A percentile compares a stretch with the other conserved stretches of the same genome.
Evolutionary conservation across 2,888 invertebrate genomes (phyloP).

Genomic region (Tortricodes alternella): DNA sequence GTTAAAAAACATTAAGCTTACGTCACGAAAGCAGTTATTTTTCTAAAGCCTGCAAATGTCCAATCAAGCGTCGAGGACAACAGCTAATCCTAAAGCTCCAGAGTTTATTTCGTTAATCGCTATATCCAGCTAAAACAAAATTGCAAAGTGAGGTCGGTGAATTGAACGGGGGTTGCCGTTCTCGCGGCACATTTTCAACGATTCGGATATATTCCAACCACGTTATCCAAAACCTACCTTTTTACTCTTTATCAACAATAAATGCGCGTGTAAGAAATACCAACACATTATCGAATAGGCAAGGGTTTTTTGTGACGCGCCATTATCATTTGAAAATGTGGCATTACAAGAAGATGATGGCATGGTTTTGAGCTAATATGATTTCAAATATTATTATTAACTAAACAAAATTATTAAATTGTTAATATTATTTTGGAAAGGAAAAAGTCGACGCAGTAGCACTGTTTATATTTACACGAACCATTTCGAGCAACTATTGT

Average conservation of each 20-base stretch:
- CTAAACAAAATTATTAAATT: too few relatives aligned
- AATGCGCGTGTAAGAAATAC: too few relatives aligned
- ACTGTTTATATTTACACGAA: too few relatives aligned
- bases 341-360: not conserved
- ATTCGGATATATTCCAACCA: too few relatives aligned
- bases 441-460: too few relatives aligned
- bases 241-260: too few relatives aligned
- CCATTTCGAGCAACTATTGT: too few relatives aligned
- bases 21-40: not conserved
- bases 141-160: not conserved
- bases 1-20: not conserved
- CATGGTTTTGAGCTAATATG: not conserved
- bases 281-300: too few relatives aligned
- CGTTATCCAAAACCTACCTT: too few relatives aligned
- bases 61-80: not conserved
- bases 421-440: too few relatives aligned
- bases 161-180: not conserved
- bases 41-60: not conserved
- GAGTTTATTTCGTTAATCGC: conserved; percentile 6
- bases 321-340: conserved; percentile 10
- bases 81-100: conserved; percentile 7
- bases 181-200: too few relatives aligned
- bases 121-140: conserved; percentile 19
- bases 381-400: not conserved
- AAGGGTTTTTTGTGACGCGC: conserved; percentile 3